Percentiles rank a stretch among this genome's conserved stretches.
Evolutionary conservation across 2,113 vertebrate species (phyloP).

Genomic region (Saguinus midas): DNA sequence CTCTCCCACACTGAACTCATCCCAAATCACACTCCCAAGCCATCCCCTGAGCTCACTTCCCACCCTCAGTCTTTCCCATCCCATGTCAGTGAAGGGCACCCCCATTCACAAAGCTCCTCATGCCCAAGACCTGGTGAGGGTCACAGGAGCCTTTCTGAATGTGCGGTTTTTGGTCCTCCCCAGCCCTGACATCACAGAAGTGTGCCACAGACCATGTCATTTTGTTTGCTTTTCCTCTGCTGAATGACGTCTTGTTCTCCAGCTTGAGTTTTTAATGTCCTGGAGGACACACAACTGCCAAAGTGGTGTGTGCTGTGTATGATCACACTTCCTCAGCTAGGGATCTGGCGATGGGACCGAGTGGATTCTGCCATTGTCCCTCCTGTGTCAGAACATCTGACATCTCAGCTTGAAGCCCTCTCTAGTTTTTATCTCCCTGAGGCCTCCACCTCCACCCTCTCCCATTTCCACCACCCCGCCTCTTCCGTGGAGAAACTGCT

Average conservation of each 20-base stretch:
- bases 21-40: too few relatives aligned
- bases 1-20: not conserved
- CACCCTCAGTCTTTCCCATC: too few relatives aligned
- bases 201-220: accelerated
- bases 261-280: not conserved
- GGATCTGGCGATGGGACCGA: not conserved
- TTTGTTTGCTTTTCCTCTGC: not conserved
- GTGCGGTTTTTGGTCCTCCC: not conserved
- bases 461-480: too few relatives aligned
- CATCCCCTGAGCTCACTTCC: not conserved
- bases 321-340: too few relatives aligned
- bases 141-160: not conserved
- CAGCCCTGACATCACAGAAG: not conserved
- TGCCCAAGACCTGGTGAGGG: not conserved
- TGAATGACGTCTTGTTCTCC: not conserved
- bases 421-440: not conserved
- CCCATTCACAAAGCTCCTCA: not conserved
- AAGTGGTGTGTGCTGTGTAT: accelerated
- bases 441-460: accelerated
- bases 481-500: not conserved
- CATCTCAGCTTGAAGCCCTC: accelerated
- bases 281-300: not conserved
- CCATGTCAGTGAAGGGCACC: not conserved
- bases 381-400: not conserved
- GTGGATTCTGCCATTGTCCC: too few relatives aligned